Conservation (phyloP, 2,888 invertebrate species). For the Parnassius orleans region DNA sequence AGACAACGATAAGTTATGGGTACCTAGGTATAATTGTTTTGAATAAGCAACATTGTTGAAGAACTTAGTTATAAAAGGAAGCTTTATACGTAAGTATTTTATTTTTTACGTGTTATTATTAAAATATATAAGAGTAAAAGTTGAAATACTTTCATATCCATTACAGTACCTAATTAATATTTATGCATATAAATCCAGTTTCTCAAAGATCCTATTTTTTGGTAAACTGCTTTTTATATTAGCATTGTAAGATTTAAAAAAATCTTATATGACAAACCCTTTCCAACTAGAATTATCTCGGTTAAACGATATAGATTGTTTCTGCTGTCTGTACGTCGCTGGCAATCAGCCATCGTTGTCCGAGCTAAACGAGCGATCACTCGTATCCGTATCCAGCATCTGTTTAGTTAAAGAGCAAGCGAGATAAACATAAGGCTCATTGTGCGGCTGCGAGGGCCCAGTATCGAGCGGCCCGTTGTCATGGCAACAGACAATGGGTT, state of each 20-base stretch:
- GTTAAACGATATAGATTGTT: constrained; percentile 43
- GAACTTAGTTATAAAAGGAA: no score
- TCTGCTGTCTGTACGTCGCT: constrained; percentile 69
- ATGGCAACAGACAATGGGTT: constrained; percentile 81
- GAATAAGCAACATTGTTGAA: not conserved
- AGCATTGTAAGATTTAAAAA: not conserved
- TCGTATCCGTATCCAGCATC: constrained; percentile 65
- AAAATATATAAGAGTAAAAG: no score
- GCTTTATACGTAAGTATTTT: no score
- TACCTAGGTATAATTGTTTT: not conserved
- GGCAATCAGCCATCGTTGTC: constrained; percentile 69
- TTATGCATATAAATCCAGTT: no score
- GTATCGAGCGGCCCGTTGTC: constrained; percentile 77
- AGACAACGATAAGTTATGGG: not conserved
- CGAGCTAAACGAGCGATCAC: constrained; percentile 57
- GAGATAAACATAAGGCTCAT: constrained; percentile 70
- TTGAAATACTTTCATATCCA: no score
- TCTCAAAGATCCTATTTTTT: no score
- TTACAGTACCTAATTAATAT: no score
- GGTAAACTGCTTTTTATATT: no score
- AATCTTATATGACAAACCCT: constrained; percentile 58
- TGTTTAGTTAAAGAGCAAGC: constrained; percentile 64
- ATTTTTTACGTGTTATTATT: constrained; percentile 8
- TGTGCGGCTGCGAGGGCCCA: constrained; percentile 56
- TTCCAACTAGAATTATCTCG: constrained; percentile 64